These are phyloP conservation scores for Poeciliopsis infans DNA, from an alignment of 2,797 vertebrate genomes.

Conservation along the genomic window DNA sequence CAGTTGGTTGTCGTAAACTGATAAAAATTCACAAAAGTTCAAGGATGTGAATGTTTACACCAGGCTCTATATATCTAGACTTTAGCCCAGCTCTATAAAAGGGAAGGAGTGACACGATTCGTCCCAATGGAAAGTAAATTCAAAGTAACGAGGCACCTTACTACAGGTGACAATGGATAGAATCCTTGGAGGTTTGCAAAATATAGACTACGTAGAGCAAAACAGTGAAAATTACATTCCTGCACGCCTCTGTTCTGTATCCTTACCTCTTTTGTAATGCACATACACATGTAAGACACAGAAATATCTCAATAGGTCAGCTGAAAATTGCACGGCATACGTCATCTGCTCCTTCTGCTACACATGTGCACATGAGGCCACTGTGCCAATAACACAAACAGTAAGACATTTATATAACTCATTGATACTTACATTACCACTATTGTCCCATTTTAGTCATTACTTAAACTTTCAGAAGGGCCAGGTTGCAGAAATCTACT, in stretches of 20 bases:
- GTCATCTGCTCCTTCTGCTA: constrained; percentile 44
- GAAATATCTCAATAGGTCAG: constrained; percentile 8
- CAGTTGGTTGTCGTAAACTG: not conserved
- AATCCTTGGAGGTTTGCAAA: not conserved
- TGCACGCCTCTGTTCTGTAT: not conserved
- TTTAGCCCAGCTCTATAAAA: constrained; percentile 39
- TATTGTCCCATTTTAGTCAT: constrained; percentile 44
- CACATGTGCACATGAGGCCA: constrained; percentile 58
- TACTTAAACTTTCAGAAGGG: constrained; percentile 37
- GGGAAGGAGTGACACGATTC: constrained; percentile 40
- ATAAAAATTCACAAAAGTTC: not conserved
- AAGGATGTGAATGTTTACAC: not conserved
- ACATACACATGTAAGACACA: not conserved
- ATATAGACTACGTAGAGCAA: not conserved
- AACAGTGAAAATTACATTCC: not conserved
- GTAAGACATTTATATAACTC: constrained; percentile 24
- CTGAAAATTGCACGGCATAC: constrained; percentile 28
- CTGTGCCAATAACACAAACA: constrained; percentile 56
- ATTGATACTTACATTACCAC: constrained; percentile 15
- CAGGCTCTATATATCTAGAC: constrained; percentile 30
- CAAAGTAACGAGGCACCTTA: not conserved
- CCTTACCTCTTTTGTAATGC: not conserved
- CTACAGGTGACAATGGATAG: not conserved
- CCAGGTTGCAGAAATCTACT: constrained; percentile 46
- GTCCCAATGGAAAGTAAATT: not conserved